Base-by-base conservation (phyloP, 2,888 invertebrate species). In the Pandemis corylana region DNA sequence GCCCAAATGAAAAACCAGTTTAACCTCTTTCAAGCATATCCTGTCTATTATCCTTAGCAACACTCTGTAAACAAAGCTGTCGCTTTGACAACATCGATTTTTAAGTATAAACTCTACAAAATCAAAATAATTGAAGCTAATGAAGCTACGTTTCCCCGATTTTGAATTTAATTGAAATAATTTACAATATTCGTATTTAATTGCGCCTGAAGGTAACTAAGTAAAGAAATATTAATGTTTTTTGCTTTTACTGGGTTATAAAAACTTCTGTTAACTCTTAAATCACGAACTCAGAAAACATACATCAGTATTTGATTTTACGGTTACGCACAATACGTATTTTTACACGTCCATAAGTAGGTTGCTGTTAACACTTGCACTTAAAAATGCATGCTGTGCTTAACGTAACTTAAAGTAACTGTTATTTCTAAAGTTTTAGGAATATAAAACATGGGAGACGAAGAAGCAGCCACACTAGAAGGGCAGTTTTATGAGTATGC, bases 381-480 rank as follows among this genome's bases (percentile, higher is more conserved):
- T 36, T 36, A 4, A 36, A 4, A 36, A 36, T 36, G 2, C 28
- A 36, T 36, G 28, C 28, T 36, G 28, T 36, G 28, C 28, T 36
- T 36, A 36, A 36, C 28, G 28, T 36, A 36, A 36, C 28, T 36
- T 4, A 36, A 36, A 12, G 3, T 46, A 5, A 56, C 7, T 7
- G 7, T 56, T 20, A 15, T 56, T 7, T 56, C 6, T 56, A 7
- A 1, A 12, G 49, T 7, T n/a, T 51, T n/a, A 28, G 28, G 10
- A 7, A 49, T n/a, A 10, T 46, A 7, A 36, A 49, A n/a, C 6
- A 91, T 91, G 90, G 90, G 81, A 36, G 89, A 91, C 5, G 91
- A 91, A 68, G 89, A 91, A 78, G 82, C 83, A 67, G 91, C 90
- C 1, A 90, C 92, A 0, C 81, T 92, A 2, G 89, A 91, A 0